Evolutionary conservation across 2,797 vertebrate genomes (phyloP), one percentile per base, ranked within the genome.

Genomic region (Gorsachius magnificus): DNA sequence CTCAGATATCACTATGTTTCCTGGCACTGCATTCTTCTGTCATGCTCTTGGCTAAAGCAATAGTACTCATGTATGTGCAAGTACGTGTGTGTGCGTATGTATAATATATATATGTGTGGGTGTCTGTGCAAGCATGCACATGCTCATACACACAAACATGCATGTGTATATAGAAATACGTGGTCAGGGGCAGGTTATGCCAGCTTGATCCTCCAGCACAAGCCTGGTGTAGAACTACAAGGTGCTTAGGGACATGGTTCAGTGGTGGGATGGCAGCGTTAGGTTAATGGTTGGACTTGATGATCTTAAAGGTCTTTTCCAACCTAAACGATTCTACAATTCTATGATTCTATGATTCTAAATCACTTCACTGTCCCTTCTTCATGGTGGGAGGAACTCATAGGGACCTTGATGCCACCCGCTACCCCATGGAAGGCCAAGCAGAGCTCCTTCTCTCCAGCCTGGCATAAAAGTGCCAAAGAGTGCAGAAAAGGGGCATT

Each of bases 1-100:
- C 57, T 93, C 57, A 38, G 46, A 56, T 93, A 64, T 79, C 36
- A 15, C 84, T 92, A 50, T 56, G 87, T 78, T 95, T 97, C 87
- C 90, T 69, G 68, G 92, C 76, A 93, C 75, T 74, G 31, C 26
- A 14, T 88, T 96, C 94, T 96, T 95, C 89, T 84, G 65, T 53
- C 19, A 3, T 74, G 58, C 53, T 53, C 79, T 78, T 93, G 48
- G 76, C 69, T 58, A 57, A 92, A 94, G 48, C 48, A 86, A 61
- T 58, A 89, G 38, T 74, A 87, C 33, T 72, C 28, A 41, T 64
- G 46, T 76, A 81, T 19, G 25, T 66, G 61, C 46, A 84, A 58
- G 35, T 72, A 19, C 1, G 2, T 19, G 0, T 25, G 3, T 74
- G 43, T 43, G 16, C 38, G 1, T 33, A 10, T 33, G 3, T 33